Percentiles rank a stretch among this genome's conserved stretches.
These are phyloP conservation scores for Oedothorax gibbosus DNA, from an alignment of 1,140 invertebrate genomes.

Conservation along the genomic window DNA sequence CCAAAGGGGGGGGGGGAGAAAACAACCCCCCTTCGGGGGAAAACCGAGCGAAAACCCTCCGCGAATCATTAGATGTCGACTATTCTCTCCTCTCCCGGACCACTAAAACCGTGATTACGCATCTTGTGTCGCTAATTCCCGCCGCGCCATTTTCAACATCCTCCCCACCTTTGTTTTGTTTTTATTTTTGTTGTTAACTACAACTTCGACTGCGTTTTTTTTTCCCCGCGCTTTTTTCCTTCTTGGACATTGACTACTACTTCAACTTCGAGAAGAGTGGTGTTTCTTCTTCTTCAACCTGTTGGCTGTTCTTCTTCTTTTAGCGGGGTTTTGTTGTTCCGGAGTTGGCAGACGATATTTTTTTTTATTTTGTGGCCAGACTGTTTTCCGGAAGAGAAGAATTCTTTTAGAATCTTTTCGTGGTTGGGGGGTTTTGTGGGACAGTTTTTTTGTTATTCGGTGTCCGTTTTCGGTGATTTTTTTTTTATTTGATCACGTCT, in stretches of 20 bases:
- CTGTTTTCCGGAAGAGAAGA: constrained; percentile 28
- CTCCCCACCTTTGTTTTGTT: constrained; percentile 24
- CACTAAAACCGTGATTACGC: constrained; percentile 54
- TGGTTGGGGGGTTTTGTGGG: constrained; percentile 25
- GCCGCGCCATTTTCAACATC: constrained; percentile 5
- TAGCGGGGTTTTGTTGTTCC: constrained; percentile 47
- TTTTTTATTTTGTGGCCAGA: constrained; percentile 31
- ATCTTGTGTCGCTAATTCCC: constrained; percentile 55
- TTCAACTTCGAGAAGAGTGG: constrained; percentile 56
- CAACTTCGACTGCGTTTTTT: constrained; percentile 26
- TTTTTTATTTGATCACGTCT: constrained; percentile 20
- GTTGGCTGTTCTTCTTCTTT: constrained; percentile 38
- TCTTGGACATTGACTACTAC: constrained; percentile 53
- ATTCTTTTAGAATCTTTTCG: constrained; percentile 7
- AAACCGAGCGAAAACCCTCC: constrained; percentile 44
- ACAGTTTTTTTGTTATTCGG: constrained; percentile 2
- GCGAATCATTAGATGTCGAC: constrained; percentile 50
- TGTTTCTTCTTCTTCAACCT: constrained; percentile 58
- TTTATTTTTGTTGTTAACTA: not conserved
- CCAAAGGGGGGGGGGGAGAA: constrained; percentile 43
- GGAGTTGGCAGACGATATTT: constrained; percentile 37
- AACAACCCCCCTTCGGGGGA: constrained; percentile 59
- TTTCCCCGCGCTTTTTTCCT: constrained; percentile 43
- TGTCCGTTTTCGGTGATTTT: constrained; percentile 13
- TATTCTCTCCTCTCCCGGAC: constrained; percentile 17